Conservation (phyloP, 2,113 vertebrate species). For the Varanus komodoensis region DNA sequence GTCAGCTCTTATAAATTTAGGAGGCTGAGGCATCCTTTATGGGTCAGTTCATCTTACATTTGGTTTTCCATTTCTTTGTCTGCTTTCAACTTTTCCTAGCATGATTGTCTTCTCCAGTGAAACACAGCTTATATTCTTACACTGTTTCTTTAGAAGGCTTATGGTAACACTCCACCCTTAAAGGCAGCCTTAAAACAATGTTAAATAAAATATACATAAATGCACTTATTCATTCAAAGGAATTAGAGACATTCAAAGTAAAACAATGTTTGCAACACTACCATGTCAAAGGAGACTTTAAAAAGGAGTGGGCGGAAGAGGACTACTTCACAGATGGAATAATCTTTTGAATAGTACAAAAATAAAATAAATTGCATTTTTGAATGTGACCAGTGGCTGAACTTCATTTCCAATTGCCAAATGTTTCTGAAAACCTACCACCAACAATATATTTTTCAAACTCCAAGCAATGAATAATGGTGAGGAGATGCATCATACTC, state of each 20-base stretch:
- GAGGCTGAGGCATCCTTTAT: too few relatives aligned
- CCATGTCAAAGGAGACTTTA: background rate
- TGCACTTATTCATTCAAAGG: background rate
- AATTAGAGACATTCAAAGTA: background rate
- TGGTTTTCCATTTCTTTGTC: too few relatives aligned
- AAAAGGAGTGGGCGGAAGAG: background rate
- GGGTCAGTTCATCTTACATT: too few relatives aligned
- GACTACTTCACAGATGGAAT: background rate
- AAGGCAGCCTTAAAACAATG: too few relatives aligned
- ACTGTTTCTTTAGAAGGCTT: background rate
- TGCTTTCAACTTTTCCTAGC: too few relatives aligned
- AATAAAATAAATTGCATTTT: background rate
- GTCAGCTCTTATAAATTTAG: too few relatives aligned
- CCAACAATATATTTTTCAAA: conserved; percentile 23
- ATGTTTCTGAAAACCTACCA: background rate
- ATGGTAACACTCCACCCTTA: background rate
- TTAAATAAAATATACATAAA: too few relatives aligned
- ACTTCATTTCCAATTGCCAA: conserved; percentile 12
- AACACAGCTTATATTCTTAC: background rate
- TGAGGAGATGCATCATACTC: background rate
- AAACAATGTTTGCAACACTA: background rate
- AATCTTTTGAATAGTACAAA: conserved; percentile 8
- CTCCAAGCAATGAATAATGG: background rate
- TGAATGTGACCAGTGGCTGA: conserved; percentile 5
- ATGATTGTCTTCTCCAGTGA: too few relatives aligned